Evolutionary conservation across 2,797 vertebrate species (phyloP).

Genomic region (Sparus aurata): DNA sequence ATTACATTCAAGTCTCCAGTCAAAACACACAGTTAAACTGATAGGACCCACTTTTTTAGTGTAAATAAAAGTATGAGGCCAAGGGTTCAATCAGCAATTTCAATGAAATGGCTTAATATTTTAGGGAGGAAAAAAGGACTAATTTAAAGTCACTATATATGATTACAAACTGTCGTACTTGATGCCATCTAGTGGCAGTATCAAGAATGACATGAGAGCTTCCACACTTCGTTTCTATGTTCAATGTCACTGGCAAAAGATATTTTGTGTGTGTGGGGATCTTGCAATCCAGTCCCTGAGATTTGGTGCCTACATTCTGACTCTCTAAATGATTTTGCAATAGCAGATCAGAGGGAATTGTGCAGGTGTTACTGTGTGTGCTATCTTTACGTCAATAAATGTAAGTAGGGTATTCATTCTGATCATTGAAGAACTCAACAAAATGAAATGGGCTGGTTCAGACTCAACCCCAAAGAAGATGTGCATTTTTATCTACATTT

Average conservation of each 20-base stretch:
- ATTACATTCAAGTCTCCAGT: neutral
- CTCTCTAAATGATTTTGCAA: neutral
- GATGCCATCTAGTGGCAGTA: slow-evolving; percentile 52
- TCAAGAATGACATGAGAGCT: slow-evolving; percentile 14
- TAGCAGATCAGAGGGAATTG: neutral
- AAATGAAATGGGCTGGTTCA: neutral
- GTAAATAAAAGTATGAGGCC: neutral
- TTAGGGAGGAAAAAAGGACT: neutral
- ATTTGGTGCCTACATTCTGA: neutral
- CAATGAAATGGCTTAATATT: neutral
- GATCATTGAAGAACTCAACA: neutral
- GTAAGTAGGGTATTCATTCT: neutral
- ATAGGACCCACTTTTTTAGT: neutral
- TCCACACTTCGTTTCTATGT: neutral
- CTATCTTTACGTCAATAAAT: neutral
- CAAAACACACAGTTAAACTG: neutral
- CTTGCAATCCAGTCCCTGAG: neutral
- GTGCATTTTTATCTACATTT: neutral
- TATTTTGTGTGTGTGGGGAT: neutral
- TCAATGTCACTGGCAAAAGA: neutral
- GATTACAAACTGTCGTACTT: slow-evolving; percentile 2
- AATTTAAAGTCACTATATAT: neutral
- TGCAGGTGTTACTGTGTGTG: too few relatives aligned
- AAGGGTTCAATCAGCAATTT: neutral
- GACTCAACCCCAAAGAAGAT: neutral